These are phyloP conservation scores for Trigoniulus corallinus DNA, from an alignment of 1,140 invertebrate genomes.

Conservation along the genomic window DNA sequence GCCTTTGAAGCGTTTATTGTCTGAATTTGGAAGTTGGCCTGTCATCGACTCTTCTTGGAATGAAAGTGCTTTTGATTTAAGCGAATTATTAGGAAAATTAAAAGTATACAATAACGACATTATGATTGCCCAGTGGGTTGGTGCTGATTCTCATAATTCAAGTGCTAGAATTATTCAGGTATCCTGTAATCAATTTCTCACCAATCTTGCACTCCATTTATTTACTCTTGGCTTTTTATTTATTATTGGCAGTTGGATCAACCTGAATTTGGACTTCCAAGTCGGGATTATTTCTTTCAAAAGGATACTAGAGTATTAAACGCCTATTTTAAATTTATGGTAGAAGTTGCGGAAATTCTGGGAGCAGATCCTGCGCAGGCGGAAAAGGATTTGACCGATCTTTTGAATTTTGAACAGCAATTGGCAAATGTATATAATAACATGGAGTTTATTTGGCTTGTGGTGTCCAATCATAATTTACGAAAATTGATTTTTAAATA, in stretches of 20 bases:
- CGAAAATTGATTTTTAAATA: not conserved
- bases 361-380: slow-evolving; percentile 42
- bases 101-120: slow-evolving; percentile 68
- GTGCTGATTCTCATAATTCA: slow-evolving; percentile 74
- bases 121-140: slow-evolving; percentile 64
- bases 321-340: slow-evolving; percentile 61
- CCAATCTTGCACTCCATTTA: no score
- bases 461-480: not conserved
- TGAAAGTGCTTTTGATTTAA: slow-evolving; percentile 46
- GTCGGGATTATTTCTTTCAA: slow-evolving; percentile 62
- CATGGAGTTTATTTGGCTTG: not conserved
- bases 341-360: slow-evolving; percentile 45
- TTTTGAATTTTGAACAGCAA: slow-evolving; percentile 66
- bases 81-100: slow-evolving; percentile 52
- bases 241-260: slow-evolving; percentile 56
- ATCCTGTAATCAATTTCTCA: no score
- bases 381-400: slow-evolving; percentile 43
- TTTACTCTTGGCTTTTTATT: no score
- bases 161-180: slow-evolving; percentile 68
- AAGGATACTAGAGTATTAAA: slow-evolving; percentile 38
- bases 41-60: slow-evolving; percentile 48
- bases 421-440: slow-evolving; percentile 41
- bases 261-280: slow-evolving; percentile 65
- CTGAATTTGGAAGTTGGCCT: slow-evolving; percentile 68
- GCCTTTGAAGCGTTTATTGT: slow-evolving; percentile 51